These are phyloP conservation scores for Rhorus exstirpatorius DNA, from an alignment of 2,888 invertebrate species.

Conservation along the genomic window DNA sequence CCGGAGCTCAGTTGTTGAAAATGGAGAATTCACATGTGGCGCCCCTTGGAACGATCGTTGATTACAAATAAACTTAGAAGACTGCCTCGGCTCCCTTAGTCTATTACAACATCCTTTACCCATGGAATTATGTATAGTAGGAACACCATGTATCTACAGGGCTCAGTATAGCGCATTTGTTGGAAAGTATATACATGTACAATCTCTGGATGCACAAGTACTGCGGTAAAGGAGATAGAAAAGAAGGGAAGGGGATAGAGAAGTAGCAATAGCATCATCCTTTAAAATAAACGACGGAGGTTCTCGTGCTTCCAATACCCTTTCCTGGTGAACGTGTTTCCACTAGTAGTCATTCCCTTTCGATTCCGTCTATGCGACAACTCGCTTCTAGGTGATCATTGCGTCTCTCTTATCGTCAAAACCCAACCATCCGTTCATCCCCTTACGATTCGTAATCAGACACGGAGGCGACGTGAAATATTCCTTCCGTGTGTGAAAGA, in stretches of 20 bases:
- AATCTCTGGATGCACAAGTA: slow-evolving; percentile 9
- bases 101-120: slow-evolving; percentile 23
- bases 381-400: slow-evolving; percentile 35
- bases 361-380: slow-evolving; percentile 49
- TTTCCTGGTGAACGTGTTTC: slow-evolving; percentile 24
- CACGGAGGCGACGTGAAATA: slow-evolving; percentile 49
- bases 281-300: slow-evolving; percentile 58
- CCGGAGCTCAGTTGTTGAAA: slow-evolving; percentile 34
- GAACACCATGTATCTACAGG: slow-evolving; percentile 17
- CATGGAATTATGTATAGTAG: slow-evolving; percentile 6
- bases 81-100: slow-evolving; percentile 59
- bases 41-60: slow-evolving; percentile 76
- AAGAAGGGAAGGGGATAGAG: slow-evolving; percentile 23
- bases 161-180: slow-evolving; percentile 11
- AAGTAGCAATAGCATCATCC: slow-evolving; percentile 28
- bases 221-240: slow-evolving; percentile 3
- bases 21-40: slow-evolving; percentile 63
- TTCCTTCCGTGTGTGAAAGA: slow-evolving; percentile 33
- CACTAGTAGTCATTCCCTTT: slow-evolving; percentile 47
- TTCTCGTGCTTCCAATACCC: slow-evolving; percentile 29
- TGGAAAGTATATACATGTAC: slow-evolving; percentile 24
- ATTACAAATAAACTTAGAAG: slow-evolving; percentile 77
- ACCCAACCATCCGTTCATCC: slow-evolving; percentile 48
- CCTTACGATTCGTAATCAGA: slow-evolving; percentile 67
- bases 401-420: slow-evolving; percentile 31